Percentiles rank a stretch among this genome's conserved stretches.
phyloP scores from a whole-genome alignment of 2,888 invertebrate species.

The Lysandra coridon region DNA sequence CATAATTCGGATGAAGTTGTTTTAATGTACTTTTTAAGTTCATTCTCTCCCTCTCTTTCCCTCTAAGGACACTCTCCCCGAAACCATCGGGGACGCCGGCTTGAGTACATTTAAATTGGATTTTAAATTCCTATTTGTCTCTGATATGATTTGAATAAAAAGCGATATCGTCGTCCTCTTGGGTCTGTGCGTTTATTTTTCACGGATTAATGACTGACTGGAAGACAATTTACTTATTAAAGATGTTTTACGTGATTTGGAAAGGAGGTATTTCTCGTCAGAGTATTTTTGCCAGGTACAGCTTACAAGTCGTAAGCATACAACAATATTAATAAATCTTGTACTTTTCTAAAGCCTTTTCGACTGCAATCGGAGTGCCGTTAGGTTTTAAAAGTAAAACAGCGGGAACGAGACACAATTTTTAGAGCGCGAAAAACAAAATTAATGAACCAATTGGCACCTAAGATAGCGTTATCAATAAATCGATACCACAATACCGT shows the following conservation, averaged over 20 bases:
- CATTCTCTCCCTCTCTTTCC: not conserved
- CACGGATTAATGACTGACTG: not conserved
- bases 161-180: slow-evolving; percentile 28
- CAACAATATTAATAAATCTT: no score
- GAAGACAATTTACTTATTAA: not conserved
- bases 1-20: slow-evolving; percentile 1
- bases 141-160: slow-evolving; percentile 40
- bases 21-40: slow-evolving; percentile 18
- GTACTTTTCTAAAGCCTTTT: no score
- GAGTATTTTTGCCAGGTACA: no score
- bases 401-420: no score
- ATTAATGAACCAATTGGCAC: not conserved
- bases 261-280: no score
- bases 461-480: not conserved
- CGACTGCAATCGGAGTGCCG: no score
- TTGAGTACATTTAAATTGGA: slow-evolving; percentile 47
- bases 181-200: slow-evolving; percentile 14
- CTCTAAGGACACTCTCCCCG: slow-evolving; percentile 37
- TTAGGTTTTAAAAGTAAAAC: no score
- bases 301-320: no score
- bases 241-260: not conserved
- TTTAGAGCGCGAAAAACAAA: not conserved
- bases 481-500: not conserved
- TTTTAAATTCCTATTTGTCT: slow-evolving; percentile 49
- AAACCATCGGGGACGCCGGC: slow-evolving; percentile 38